These are phyloP conservation scores for Troides oblongomaculatus DNA, from an alignment of 2,888 invertebrate genomes.

Conservation along the genomic window DNA sequence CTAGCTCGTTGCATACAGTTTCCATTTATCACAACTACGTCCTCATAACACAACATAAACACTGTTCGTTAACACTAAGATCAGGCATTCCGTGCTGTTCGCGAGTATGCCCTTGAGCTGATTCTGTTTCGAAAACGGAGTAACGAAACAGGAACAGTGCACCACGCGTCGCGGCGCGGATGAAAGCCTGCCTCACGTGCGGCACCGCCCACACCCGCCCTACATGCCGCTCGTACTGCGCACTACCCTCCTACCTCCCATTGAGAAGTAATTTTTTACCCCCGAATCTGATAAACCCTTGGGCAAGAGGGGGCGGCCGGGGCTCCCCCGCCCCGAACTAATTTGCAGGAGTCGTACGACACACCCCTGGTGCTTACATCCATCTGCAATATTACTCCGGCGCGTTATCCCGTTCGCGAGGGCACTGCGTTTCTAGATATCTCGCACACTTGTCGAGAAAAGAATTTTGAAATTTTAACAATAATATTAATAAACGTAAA, in stretches of 20 bases:
- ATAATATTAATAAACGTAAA: neutral
- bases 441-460: constrained; percentile 61
- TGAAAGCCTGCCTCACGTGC: constrained; percentile 65
- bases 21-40: constrained; percentile 57
- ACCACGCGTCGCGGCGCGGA: constrained; percentile 56
- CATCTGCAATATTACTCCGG: constrained; percentile 79
- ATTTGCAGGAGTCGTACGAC: constrained; percentile 78
- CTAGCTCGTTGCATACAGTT: constrained; percentile 54
- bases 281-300: constrained; percentile 78
- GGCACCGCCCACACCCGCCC: constrained; percentile 73
- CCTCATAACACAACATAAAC: constrained; percentile 51
- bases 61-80: constrained; percentile 43
- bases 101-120: constrained; percentile 45
- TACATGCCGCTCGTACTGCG: constrained; percentile 57
- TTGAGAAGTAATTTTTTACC: constrained; percentile 79
- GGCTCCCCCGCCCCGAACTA: constrained; percentile 80
- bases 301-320: constrained; percentile 54
- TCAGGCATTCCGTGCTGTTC: constrained; percentile 51
- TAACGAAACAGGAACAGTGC: constrained; percentile 45
- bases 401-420: constrained; percentile 76
- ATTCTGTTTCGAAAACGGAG: constrained; percentile 45
- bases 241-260: constrained; percentile 72
- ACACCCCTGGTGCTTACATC: constrained; percentile 79
- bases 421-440: constrained; percentile 73
- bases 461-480: constrained; percentile 56